Evolutionary conservation across 2,888 invertebrate species (phyloP).

Genomic region (Torymus auratus): DNA sequence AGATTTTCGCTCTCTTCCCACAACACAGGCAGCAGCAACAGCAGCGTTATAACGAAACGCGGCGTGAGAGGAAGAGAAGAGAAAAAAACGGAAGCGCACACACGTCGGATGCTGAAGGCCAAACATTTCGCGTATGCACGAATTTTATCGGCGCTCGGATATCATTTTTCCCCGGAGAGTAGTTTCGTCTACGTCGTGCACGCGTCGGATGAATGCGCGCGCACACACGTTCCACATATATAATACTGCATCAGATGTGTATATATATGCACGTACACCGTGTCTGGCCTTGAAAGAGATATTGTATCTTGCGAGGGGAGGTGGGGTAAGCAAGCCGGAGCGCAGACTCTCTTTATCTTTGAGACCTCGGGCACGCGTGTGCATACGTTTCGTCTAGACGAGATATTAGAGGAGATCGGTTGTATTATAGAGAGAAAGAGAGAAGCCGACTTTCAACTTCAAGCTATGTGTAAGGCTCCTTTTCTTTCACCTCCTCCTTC

Average conservation of each 20-base stretch:
- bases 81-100: too few species aligned
- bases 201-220: not conserved
- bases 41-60: too few species aligned
- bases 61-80: too few species aligned
- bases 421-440: too few species aligned
- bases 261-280: not conserved
- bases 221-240: too few species aligned
- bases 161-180: constrained; percentile 16
- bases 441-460: constrained; percentile 15
- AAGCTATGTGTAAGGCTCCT: not conserved
- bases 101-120: too few species aligned
- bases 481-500: constrained; percentile 1
- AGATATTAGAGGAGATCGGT: constrained; percentile 31
- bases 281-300: constrained; percentile 34
- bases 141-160: constrained; percentile 1
- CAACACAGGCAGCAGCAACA: too few species aligned
- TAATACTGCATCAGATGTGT: too few species aligned
- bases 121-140: too few species aligned
- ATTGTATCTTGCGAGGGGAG: constrained; percentile 23
- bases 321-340: constrained; percentile 4
- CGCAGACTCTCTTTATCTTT: constrained; percentile 38
- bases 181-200: constrained; percentile 23
- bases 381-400: constrained; percentile 55
- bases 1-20: too few species aligned
- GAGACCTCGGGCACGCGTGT: constrained; percentile 19